A percentile compares a stretch with the other conserved stretches of the same genome.
phyloP scores from a whole-genome alignment of 2,797 vertebrate genomes.

The Mico argentatus region DNA sequence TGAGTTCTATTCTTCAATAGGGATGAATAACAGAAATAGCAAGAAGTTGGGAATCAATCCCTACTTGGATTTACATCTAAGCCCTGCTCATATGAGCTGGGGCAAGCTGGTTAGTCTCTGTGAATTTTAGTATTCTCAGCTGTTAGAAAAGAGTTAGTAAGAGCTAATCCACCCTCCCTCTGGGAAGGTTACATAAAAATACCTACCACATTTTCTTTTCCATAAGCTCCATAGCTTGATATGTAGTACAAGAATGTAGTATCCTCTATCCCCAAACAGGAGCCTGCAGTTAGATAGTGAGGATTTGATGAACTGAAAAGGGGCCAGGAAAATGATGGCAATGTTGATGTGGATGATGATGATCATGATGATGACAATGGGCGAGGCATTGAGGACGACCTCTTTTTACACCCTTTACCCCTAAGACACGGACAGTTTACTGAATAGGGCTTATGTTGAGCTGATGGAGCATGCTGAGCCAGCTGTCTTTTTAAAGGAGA shows the following conservation, averaged over 20 bases:
- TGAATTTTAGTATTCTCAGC: background rate
- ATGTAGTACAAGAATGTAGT: background rate
- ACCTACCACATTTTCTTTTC: background rate
- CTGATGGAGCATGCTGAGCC: background rate
- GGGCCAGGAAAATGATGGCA: background rate
- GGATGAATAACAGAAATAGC: background rate
- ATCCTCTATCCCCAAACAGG: background rate
- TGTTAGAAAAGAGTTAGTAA: background rate
- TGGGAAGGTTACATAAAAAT: background rate
- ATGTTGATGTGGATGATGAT: background rate
- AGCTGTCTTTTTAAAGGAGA: conserved; percentile 18
- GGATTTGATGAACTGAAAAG: background rate
- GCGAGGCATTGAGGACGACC: background rate
- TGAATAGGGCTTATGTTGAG: conserved; percentile 19
- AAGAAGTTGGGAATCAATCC: too few relatives aligned
- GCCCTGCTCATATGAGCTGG: too few relatives aligned
- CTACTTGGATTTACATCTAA: background rate
- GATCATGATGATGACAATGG: background rate
- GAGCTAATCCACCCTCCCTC: background rate
- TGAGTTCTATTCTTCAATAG: background rate
- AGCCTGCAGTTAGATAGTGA: background rate
- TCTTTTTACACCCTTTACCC: background rate
- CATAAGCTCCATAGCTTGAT: background rate
- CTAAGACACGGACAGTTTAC: background rate
- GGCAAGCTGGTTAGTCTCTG: background rate